Conservation (phyloP, 2,797 vertebrate genomes). For the Brachyrhaphis roseni region DNA sequence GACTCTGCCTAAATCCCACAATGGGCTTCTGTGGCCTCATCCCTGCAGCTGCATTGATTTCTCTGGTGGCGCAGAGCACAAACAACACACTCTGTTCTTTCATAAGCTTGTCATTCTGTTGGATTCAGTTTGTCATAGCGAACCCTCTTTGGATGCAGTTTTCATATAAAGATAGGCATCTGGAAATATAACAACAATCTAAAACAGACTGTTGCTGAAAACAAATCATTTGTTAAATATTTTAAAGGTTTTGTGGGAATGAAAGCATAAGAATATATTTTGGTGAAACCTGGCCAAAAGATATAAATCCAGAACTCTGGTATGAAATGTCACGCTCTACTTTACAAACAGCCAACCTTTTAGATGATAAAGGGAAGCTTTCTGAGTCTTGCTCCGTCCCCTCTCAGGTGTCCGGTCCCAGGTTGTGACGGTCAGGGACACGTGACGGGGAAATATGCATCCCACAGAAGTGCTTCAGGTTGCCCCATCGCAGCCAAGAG, state of each 20-base stretch:
- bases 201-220: neutral
- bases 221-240: neutral
- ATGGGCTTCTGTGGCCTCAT: conserved; percentile 59
- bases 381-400: neutral
- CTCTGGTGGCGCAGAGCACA: conserved; percentile 72
- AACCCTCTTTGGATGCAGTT: conserved; percentile 12
- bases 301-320: neutral
- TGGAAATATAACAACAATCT: neutral
- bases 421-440: conserved; percentile 98
- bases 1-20: conserved; percentile 67
- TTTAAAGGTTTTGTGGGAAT: neutral
- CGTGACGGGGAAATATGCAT: conserved; percentile 97
- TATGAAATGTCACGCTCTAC: neutral
- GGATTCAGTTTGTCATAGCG: conserved; percentile 26
- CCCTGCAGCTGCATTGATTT: conserved; percentile 77
- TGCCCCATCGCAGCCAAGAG: conserved; percentile 97
- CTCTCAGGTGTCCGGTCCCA: conserved; percentile 92
- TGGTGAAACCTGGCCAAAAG: no score
- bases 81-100: conserved; percentile 56
- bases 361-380: neutral
- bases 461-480: conserved; percentile 96
- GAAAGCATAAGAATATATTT: no score
- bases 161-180: neutral
- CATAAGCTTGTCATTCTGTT: conserved; percentile 42
- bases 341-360: neutral